phyloP scores from a whole-genome alignment of 2,113 vertebrate genomes.

The Campylomormyrus tamandua region DNA sequence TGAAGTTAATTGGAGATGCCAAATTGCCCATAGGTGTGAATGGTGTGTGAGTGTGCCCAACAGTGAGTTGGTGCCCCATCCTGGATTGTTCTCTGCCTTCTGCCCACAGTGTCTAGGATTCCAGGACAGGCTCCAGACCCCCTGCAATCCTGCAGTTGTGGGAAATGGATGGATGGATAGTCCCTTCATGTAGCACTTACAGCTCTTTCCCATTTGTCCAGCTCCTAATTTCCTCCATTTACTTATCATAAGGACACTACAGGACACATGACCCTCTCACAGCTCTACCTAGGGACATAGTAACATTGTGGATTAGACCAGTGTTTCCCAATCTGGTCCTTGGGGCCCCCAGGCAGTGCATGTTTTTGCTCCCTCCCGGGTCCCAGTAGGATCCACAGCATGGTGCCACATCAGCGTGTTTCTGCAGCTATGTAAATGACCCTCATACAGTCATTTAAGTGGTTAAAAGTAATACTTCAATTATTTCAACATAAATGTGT shows the following conservation, averaged over 20 bases:
- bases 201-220: neutral
- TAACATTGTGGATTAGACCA: neutral
- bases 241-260: neutral
- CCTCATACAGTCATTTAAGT: neutral
- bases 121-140: neutral
- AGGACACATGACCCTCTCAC: neutral
- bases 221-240: neutral
- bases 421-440: neutral
- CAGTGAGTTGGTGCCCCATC: neutral
- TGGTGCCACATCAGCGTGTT: neutral
- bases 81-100: neutral
- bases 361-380: neutral
- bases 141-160: neutral
- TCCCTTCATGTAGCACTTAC: neutral
- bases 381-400: neutral
- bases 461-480: neutral
- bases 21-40: neutral
- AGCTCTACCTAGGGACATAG: neutral
- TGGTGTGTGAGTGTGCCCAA: neutral
- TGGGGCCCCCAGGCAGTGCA: neutral
- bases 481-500: neutral
- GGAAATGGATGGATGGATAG: neutral
- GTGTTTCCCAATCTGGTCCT: neutral
- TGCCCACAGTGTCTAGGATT: neutral
- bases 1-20: too few relatives aligned